Conservation (phyloP, 2,113 vertebrate species). For the Ictalurus punctatus region DNA sequence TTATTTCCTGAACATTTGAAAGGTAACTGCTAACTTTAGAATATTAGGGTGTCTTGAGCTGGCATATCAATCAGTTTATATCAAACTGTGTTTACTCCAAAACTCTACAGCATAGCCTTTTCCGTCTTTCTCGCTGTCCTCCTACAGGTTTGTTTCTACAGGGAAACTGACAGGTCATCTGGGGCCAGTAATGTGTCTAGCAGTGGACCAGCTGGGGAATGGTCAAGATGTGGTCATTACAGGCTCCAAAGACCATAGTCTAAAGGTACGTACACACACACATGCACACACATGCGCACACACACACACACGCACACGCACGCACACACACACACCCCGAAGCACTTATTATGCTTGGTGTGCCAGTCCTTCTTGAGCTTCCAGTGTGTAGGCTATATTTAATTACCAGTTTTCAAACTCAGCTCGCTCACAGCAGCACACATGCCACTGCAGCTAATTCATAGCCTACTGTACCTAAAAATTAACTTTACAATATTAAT, state of each 20-base stretch:
- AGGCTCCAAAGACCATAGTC: constrained; percentile 95
- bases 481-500: constrained; percentile 31
- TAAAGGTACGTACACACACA: constrained; percentile 78
- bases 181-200: constrained; percentile 93
- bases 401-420: constrained; percentile 39
- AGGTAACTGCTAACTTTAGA: not conserved
- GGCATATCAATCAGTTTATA: not conserved
- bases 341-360: constrained; percentile 1
- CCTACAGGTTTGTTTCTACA: constrained; percentile 88
- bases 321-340: not conserved
- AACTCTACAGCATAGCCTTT: not conserved
- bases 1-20: not conserved
- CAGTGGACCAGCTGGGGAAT: constrained; percentile 81
- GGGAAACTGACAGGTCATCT: constrained; percentile 93
- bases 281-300: constrained; percentile 40
- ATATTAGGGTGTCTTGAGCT: not conserved
- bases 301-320: constrained; percentile 42
- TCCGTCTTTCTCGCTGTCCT: not conserved
- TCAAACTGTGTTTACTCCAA: not conserved
- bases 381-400: constrained; percentile 27
- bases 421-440: constrained; percentile 27
- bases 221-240: constrained; percentile 95
- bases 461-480: constrained; percentile 25
- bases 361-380: not conserved
- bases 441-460: constrained; percentile 14